Percentiles rank a stretch among this genome's conserved stretches.
Conservation (phyloP, 2,797 vertebrate species). For the Limnodromus scolopaceus region DNA sequence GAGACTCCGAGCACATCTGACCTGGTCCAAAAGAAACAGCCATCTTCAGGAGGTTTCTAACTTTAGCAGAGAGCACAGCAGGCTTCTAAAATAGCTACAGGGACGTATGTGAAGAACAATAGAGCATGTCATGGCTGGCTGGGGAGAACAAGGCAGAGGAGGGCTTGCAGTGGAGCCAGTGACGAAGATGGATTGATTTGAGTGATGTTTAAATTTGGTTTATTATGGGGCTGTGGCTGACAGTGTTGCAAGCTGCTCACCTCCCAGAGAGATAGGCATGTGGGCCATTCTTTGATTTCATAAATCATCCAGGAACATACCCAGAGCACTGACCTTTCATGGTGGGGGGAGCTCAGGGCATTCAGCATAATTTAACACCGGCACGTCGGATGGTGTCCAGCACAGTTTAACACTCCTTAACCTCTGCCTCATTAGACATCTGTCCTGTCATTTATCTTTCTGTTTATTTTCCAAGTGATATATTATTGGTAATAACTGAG, state of each 20-base stretch:
- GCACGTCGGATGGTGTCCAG: slow-evolving; percentile 68
- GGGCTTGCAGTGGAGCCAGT: neutral
- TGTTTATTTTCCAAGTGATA: slow-evolving; percentile 68
- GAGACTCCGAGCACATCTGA: neutral
- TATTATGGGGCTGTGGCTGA: slow-evolving; percentile 33
- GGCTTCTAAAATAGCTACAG: slow-evolving; percentile 20
- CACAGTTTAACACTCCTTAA: slow-evolving; percentile 77
- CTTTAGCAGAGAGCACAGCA: neutral
- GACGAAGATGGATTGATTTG: slow-evolving; percentile 37
- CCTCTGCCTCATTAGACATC: slow-evolving; percentile 73
- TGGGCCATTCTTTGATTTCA: slow-evolving; percentile 63
- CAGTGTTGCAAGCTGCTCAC: slow-evolving; percentile 57
- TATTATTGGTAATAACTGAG: slow-evolving; percentile 67
- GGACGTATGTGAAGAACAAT: slow-evolving; percentile 28
- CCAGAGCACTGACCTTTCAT: slow-evolving; percentile 50
- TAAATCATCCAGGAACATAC: slow-evolving; percentile 69
- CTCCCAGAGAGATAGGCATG: slow-evolving; percentile 68
- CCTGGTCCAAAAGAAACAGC: neutral
- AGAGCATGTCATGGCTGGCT: slow-evolving; percentile 11
- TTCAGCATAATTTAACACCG: slow-evolving; percentile 75
- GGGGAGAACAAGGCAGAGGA: slow-evolving; percentile 34
- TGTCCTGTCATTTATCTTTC: slow-evolving; percentile 70
- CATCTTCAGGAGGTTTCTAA: neutral
- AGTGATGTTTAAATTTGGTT: slow-evolving; percentile 62
- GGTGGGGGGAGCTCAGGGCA: slow-evolving; percentile 58